A percentile compares a stretch with the other conserved stretches of the same genome.
phyloP scores from a whole-genome alignment of 2,797 vertebrate genomes.

The Brachyrhaphis roseni region DNA sequence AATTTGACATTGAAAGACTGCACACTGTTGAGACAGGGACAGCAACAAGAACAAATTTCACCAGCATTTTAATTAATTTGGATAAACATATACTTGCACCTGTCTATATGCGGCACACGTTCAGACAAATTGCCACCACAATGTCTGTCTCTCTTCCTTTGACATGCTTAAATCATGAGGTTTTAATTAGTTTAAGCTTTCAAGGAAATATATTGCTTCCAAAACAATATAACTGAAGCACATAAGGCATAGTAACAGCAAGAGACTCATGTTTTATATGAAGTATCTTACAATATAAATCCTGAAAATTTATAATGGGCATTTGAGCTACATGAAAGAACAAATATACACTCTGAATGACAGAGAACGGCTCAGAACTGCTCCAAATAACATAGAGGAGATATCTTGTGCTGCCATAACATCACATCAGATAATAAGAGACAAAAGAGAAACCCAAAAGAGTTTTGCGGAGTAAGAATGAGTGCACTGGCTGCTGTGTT shows the following conservation, averaged over 20 bases:
- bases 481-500: slow-evolving; percentile 77
- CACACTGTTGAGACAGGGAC: slow-evolving; percentile 37
- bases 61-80: slow-evolving; percentile 68
- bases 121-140: slow-evolving; percentile 68
- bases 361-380: slow-evolving; percentile 36
- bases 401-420: slow-evolving; percentile 61
- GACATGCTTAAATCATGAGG: slow-evolving; percentile 55
- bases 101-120: slow-evolving; percentile 66
- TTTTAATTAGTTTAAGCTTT: slow-evolving; percentile 44
- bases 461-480: slow-evolving; percentile 62
- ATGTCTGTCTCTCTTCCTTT: slow-evolving; percentile 51
- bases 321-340: slow-evolving; percentile 32
- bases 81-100: slow-evolving; percentile 69
- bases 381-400: slow-evolving; percentile 43
- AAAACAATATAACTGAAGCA: slow-evolving; percentile 28
- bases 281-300: slow-evolving; percentile 7
- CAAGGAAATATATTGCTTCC: slow-evolving; percentile 17
- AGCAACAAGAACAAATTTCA: slow-evolving; percentile 31
- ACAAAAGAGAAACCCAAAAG: slow-evolving; percentile 55
- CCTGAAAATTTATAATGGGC: slow-evolving; percentile 45
- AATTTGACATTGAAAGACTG: slow-evolving; percentile 41
- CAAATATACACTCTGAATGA: slow-evolving; percentile 33
- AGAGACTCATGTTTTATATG: background rate
- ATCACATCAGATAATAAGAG: slow-evolving; percentile 73
- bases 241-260: slow-evolving; percentile 33